These are phyloP conservation scores for Willisornis vidua DNA, from an alignment of 2,113 vertebrate genomes.

Conservation along the genomic window DNA sequence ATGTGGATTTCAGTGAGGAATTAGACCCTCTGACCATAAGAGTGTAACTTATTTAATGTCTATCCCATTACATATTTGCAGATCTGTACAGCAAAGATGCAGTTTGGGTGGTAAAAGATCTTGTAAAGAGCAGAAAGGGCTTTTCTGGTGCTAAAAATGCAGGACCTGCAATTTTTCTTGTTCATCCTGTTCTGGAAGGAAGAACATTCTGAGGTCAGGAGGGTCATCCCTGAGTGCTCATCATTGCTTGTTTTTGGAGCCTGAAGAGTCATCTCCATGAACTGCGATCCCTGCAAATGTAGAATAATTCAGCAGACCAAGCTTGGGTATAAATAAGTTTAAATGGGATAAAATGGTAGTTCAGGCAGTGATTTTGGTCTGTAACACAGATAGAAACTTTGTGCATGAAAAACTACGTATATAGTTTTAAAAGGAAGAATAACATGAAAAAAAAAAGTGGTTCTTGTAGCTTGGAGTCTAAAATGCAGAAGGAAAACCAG, in stretches of 20 bases:
- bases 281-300: background rate
- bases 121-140: background rate
- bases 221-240: background rate
- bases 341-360: background rate
- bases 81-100: rapidly evolving
- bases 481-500: background rate
- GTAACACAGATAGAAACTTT: background rate
- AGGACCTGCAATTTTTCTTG: background rate
- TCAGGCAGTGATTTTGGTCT: background rate
- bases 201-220: background rate
- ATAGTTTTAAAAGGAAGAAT: background rate
- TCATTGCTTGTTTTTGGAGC: background rate
- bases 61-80: background rate
- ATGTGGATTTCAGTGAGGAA: background rate
- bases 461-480: background rate
- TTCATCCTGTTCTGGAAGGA: background rate
- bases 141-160: background rate
- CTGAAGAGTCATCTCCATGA: background rate
- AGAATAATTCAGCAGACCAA: background rate
- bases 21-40: background rate
- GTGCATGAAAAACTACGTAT: background rate
- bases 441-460: background rate
- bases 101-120: background rate
- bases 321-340: background rate
- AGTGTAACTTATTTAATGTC: background rate